Percentiles rank a stretch among this genome's conserved stretches.
Evolutionary conservation across 2,888 invertebrate species (phyloP).

Genomic region (Dendrolimus houi): DNA sequence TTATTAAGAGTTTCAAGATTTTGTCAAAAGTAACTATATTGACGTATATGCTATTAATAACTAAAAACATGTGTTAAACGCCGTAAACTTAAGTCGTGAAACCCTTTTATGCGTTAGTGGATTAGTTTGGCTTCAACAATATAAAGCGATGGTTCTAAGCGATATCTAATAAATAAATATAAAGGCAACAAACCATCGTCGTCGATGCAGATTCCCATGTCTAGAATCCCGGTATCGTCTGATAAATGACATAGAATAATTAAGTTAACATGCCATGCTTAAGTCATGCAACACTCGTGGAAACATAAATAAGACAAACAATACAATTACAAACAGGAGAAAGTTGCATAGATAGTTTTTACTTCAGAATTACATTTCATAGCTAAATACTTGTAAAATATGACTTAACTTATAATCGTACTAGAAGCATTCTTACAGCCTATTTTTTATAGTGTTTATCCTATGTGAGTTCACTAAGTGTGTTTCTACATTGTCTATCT

Average conservation of each 20-base stretch:
- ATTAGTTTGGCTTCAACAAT: constrained; percentile 28
- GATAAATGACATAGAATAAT: constrained; percentile 69
- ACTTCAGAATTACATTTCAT: neutral
- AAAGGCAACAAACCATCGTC: constrained; percentile 69
- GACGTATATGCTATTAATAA: too few species aligned
- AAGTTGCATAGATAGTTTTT: neutral
- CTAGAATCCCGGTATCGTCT: constrained; percentile 75
- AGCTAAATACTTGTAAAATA: neutral
- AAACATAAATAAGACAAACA: constrained; percentile 22
- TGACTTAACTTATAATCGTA: neutral
- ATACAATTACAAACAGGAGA: neutral
- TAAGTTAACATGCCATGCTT: constrained; percentile 72
- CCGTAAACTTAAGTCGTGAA: neutral
- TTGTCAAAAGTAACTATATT: too few species aligned
- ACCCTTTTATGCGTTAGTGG: constrained; percentile 25
- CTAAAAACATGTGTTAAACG: too few species aligned
- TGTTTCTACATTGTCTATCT: constrained; percentile 24
- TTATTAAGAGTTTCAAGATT: too few species aligned
- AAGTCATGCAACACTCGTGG: constrained; percentile 60
- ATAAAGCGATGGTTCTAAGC: constrained; percentile 33
- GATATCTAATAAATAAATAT: constrained; percentile 30
- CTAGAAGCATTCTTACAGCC: neutral
- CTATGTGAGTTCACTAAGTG: constrained; percentile 24
- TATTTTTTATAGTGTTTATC: constrained; percentile 1
- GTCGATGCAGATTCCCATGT: constrained; percentile 60